Percentiles rank a stretch among this genome's conserved stretches.
These are phyloP conservation scores for Labeo calbasu DNA, from an alignment of 2,797 vertebrate genomes.

Conservation along the genomic window DNA sequence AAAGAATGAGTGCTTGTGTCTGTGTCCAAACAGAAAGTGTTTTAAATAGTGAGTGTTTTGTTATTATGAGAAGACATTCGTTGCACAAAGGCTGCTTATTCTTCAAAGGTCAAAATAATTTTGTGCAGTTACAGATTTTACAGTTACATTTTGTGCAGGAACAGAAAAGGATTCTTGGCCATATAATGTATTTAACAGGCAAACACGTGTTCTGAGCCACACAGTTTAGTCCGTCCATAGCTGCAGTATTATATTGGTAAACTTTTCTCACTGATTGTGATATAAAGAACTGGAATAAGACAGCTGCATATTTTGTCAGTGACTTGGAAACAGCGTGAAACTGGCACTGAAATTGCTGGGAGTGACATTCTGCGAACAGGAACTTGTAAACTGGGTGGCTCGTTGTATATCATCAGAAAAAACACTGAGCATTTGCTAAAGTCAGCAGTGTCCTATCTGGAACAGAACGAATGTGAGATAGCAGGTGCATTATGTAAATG, in stretches of 20 bases:
- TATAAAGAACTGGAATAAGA: neutral
- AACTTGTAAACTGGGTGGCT: conserved; percentile 6
- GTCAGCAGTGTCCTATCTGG: conserved; percentile 11
- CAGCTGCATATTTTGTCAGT: neutral
- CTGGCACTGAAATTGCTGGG: neutral
- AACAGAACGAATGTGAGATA: neutral
- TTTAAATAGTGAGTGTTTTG: conserved; percentile 8
- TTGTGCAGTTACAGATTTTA: neutral
- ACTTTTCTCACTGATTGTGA: neutral
- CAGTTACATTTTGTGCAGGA: neutral
- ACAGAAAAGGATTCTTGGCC: neutral
- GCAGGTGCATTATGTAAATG: neutral
- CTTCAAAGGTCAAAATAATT: conserved; percentile 2
- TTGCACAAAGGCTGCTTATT: neutral
- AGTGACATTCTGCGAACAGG: conserved; percentile 10
- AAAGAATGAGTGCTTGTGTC: conserved; percentile 22
- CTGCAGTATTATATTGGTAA: neutral
- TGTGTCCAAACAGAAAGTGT: neutral
- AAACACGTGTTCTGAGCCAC: neutral
- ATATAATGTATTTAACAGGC: neutral
- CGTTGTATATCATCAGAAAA: neutral
- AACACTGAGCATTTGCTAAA: neutral
- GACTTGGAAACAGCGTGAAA: neutral
- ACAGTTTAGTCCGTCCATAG: too few species aligned
- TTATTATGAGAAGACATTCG: neutral